Evolutionary conservation across 2,888 invertebrate species (phyloP).

Genomic region (Amphipyra tragopoginis): DNA sequence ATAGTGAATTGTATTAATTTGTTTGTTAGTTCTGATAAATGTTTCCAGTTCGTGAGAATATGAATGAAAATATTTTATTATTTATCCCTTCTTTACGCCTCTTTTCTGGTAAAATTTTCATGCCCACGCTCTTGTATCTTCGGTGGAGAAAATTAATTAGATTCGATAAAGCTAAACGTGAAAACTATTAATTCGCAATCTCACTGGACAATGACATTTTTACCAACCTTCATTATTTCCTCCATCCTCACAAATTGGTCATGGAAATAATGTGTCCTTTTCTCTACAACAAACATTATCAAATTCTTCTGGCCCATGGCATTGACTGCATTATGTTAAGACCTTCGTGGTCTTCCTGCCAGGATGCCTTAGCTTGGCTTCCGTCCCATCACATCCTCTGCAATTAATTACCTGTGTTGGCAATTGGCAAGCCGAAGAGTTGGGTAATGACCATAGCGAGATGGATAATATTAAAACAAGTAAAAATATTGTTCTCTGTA

Average conservation of each 20-base stretch:
- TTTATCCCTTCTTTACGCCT: too few relatives aligned
- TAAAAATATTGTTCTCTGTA: too few relatives aligned
- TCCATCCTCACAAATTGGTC: constrained; percentile 3
- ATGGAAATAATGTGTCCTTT: constrained; percentile 33
- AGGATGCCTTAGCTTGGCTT: constrained; percentile 47
- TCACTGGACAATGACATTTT: constrained; percentile 18
- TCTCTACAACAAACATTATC: constrained; percentile 14
- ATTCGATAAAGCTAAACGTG: neutral
- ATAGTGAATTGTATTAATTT: too few relatives aligned
- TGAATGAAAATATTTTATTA: too few relatives aligned
- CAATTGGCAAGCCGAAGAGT: constrained; percentile 29
- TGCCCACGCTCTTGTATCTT: neutral
- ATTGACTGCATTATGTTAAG: constrained; percentile 12
- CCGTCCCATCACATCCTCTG: constrained; percentile 57
- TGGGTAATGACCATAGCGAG: constrained; percentile 33
- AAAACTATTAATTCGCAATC: neutral
- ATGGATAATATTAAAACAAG: neutral
- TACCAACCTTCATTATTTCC: constrained; percentile 12
- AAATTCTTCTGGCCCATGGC: constrained; percentile 42
- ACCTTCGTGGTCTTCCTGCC: constrained; percentile 52
- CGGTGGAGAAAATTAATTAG: neutral
- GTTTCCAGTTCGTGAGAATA: too few relatives aligned
- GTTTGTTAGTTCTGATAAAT: too few relatives aligned
- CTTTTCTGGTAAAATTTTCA: too few relatives aligned
- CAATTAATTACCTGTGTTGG: constrained; percentile 52